Evolutionary conservation across 2,113 vertebrate genomes (phyloP), one percentile per base, ranked within the genome.

Genomic region (Bufo bufo): DNA sequence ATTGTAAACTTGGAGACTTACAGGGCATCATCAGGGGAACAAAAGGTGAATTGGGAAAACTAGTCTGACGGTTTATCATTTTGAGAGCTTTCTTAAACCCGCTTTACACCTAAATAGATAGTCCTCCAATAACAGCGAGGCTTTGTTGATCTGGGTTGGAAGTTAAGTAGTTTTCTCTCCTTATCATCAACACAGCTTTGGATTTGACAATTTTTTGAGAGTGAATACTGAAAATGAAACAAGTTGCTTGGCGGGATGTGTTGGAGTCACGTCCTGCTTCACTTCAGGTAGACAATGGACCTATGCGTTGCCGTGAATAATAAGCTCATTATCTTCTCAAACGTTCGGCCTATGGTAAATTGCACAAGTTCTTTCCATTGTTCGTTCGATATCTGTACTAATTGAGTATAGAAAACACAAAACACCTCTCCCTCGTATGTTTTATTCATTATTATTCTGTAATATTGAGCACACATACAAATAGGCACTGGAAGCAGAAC

Each of bases 371-470:
- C 69, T 72, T 45, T 45, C 69, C 69, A 45, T 72, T 72, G 69
- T 72, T 72, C 45, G 69, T 45, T 72, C 33, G 45, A 72, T 72
- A 45, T 2, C 69, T 72, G 12, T 16, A 14, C 69, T 72, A 72
- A 72, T 72, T 72, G 69, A 72, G 69, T 45, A 14, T 5, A 72
- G 69, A 72, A 72, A 72, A 72, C 69, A 72, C 12, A 72, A 72
- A 72, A 43, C 69, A 5, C 6, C 33, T 71, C 66, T 72, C 33
- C 69, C 33, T 4, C 69, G 8, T 2, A 43, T 45, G 33, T 45
- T 72, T 72, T 72, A 72, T 72, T 72, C 69, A 72, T 72, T 16
- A 16, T 72, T 72, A 45, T 16, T 45, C 33, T 45, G 43, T 72
- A 43, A 72, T 72, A 72, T 72, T 6, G 13, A 72, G 69, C 5